Conservation (phyloP, 2,888 invertebrate genomes). For the Cataglyphis cursor region DNA sequence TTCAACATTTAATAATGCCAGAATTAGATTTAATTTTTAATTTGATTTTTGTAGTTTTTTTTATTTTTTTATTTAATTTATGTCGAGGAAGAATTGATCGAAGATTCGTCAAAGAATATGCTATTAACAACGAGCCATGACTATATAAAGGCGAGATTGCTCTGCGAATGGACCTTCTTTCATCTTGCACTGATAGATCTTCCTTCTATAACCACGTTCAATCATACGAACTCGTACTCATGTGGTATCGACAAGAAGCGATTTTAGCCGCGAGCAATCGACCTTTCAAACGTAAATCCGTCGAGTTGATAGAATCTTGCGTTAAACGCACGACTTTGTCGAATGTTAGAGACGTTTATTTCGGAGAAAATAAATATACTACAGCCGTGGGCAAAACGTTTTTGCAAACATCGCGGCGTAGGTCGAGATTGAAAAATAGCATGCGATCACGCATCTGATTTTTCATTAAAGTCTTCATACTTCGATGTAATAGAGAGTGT, state of each 20-base stretch:
- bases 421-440: slow-evolving; percentile 30
- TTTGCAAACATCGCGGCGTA: slow-evolving; percentile 6
- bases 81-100: background rate
- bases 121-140: slow-evolving; percentile 14
- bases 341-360: slow-evolving; percentile 20
- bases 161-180: slow-evolving; percentile 11
- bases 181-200: slow-evolving; percentile 22
- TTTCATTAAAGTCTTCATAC: background rate
- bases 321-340: slow-evolving; percentile 8
- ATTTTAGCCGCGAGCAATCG: slow-evolving; percentile 22
- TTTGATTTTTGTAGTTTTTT: too few relatives aligned
- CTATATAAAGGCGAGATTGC: background rate
- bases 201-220: slow-evolving; percentile 14
- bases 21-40: background rate
- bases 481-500: background rate
- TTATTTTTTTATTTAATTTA: background rate
- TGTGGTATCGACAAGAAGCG: slow-evolving; percentile 30
- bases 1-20: background rate
- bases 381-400: slow-evolving; percentile 2
- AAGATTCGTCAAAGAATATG: background rate
- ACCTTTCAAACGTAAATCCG: slow-evolving; percentile 27
- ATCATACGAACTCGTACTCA: slow-evolving; percentile 21
- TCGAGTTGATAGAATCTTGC: slow-evolving; percentile 19
- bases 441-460: slow-evolving; percentile 11
- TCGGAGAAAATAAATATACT: slow-evolving; percentile 33